Base-by-base conservation (phyloP, 1,140 invertebrate genomes). In the Drosophila eugracilis region DNA sequence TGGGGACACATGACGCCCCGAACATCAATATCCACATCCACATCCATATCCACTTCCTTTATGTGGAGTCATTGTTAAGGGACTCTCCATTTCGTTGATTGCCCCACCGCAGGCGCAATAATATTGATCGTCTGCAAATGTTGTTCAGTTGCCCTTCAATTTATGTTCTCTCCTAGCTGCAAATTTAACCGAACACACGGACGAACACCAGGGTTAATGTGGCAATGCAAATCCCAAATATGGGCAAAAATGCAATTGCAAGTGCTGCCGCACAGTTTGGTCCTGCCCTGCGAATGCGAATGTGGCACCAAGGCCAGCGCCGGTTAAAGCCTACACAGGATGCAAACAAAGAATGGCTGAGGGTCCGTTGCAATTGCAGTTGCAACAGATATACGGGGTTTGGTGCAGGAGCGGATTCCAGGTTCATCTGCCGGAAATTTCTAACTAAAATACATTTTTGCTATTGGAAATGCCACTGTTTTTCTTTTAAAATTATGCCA, bases 261-360 rank as follows among this genome's bases (percentile, higher is more conserved):
- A 73, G 19, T 47, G 73, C 55, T 47, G 48, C 36, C 17, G 34
- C 5, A 12, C 37, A 58, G 9, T 26, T 32, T 30, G 21, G 39
- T 19, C 41, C 32, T 26, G 21, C 39, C 45, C 24, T 39, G 30
- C 47, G 32, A 55, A 37, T 34, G 32, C 37, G 32, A 55, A 39
- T 53, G 37, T 57, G 60, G 47, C 39, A 39, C 22, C 57, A 77
- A 52, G 62, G 32, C 74, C 57, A 63, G 66, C 30, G 28, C 24
- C 45, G 52, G 48, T 69, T 79, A 67, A 84, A 72, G 83, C 77
- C 77, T 67, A 75, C 70, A 75, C 70, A 55, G 60, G 71, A 71
- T 63, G 75, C 79, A 84, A 75, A 71, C 70, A 70, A 74, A 41
- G 21, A 34, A 14, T 34, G 36, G 7, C 36, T 17, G 36, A 28